Evolutionary conservation across 2,797 vertebrate genomes (phyloP).

Genomic region (Sebastes umbrosus): DNA sequence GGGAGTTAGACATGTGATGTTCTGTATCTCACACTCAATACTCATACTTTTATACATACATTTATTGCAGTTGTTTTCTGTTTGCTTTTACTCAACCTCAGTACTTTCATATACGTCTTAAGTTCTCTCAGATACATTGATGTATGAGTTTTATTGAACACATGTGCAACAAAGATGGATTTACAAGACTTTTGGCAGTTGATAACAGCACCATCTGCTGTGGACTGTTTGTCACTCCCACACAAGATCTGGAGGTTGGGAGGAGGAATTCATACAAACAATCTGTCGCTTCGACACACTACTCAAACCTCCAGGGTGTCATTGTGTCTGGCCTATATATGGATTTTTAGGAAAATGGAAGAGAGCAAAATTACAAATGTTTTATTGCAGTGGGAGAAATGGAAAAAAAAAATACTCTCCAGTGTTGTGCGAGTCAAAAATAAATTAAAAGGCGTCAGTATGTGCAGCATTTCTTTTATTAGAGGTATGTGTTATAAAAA

Average conservation of each 20-base stretch:
- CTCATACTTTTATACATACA: neutral
- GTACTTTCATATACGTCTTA: neutral
- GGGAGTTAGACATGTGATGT: neutral
- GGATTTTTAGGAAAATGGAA: neutral
- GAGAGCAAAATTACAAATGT: neutral
- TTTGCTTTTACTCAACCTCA: neutral
- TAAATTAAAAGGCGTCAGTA: neutral
- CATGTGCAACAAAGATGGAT: neutral
- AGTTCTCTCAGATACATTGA: neutral
- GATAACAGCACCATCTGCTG: constrained; percentile 70
- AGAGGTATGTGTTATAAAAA: neutral
- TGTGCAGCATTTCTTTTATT: neutral
- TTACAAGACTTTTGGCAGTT: neutral
- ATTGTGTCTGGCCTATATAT: neutral
- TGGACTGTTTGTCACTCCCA: constrained; percentile 43
- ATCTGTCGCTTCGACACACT: neutral
- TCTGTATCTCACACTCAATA: neutral
- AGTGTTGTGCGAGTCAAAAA: neutral
- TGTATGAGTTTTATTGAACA: neutral
- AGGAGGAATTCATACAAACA: neutral
- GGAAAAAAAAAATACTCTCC: neutral
- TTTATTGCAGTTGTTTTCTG: neutral
- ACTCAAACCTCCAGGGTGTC: neutral
- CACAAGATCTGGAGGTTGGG: constrained; percentile 30
- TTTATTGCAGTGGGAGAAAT: constrained; percentile 24